Evolutionary conservation across 2,113 vertebrate species (phyloP).

Genomic region (Osmerus eperlanus): DNA sequence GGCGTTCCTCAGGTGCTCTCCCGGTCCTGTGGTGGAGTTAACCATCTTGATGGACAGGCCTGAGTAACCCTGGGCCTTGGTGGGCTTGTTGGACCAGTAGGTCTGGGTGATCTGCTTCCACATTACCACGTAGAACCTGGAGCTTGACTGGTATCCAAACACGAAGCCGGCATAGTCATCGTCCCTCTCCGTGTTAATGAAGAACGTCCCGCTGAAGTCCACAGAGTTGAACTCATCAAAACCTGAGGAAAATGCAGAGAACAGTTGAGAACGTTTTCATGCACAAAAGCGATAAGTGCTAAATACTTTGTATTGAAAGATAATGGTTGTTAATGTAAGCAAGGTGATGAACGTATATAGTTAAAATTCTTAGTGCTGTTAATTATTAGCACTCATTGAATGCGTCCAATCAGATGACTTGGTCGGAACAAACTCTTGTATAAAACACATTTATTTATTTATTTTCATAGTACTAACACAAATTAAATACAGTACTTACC

Average conservation of each 20-base stretch:
- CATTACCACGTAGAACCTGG: constrained; percentile 98
- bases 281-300: neutral
- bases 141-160: constrained; percentile 97
- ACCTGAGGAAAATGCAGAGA: constrained; percentile 65
- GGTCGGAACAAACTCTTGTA: too few relatives aligned
- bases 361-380: too few relatives aligned
- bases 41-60: constrained; percentile 98
- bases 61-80: constrained; percentile 94
- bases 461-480: neutral
- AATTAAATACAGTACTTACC: constrained; percentile 69
- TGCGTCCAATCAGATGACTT: neutral
- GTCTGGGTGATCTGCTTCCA: constrained; percentile 99
- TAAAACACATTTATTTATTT: too few relatives aligned
- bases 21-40: constrained; percentile 95
- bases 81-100: constrained; percentile 94
- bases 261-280: neutral
- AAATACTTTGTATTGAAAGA: too few relatives aligned
- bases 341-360: too few relatives aligned
- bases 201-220: constrained; percentile 99
- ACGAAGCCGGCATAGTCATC: constrained; percentile 98
- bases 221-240: constrained; percentile 96
- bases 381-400: too few relatives aligned
- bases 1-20: constrained; percentile 95
- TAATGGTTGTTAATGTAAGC: too few relatives aligned
- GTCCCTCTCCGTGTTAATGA: constrained; percentile 97